Base-by-base conservation (phyloP, 2,797 vertebrate genomes). In the Lepilemur ruficaudatus region DNA sequence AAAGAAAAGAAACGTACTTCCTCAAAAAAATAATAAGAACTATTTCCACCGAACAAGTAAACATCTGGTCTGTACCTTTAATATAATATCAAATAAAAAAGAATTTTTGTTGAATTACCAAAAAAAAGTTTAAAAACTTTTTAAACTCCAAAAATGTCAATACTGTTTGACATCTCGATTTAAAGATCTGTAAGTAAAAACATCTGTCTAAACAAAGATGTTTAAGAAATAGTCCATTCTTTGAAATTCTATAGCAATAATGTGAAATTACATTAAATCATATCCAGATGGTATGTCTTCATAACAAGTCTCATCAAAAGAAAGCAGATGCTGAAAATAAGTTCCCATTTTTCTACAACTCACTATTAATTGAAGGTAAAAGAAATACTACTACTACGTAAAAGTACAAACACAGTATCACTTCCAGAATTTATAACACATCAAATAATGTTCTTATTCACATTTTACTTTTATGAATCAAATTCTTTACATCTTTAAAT, bases 251-350 rank as follows among this genome's bases (percentile, higher is more conserved):
- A 83, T 61, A 97, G 85, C 73, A 95, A 69, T 70, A 95, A 83
- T 0, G 3, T 94, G 35, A 93, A 97, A 96, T 95, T 83, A 96
- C 86, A 95, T 92, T 96, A 97, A 97, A 97, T 95, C 95, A 93
- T 86, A 94, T 93, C 97, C 96, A 98, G 97, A 97, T 96, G 97
- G 95, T 79, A 81, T 88, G 41, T 94, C 83, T 91, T 94, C 96
- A 86, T 88, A 96, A 93, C 90, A 81, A 93, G 88, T 97, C 88
- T 96, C 93, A 91, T 88, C 92, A 90, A 97, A 97, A 98, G 92
- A 96, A 97, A 78, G 69, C 52, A 92, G 93, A 92, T 82, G 92
- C 88, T 89, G 86, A 91, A 97, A 97, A 84, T 63, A 96, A 95
- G 57, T 43, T 97, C 72, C 41, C 80, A 91, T 91, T 96, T 93